Conservation (phyloP, 2,888 invertebrate genomes). For the Netelia melanura region DNA sequence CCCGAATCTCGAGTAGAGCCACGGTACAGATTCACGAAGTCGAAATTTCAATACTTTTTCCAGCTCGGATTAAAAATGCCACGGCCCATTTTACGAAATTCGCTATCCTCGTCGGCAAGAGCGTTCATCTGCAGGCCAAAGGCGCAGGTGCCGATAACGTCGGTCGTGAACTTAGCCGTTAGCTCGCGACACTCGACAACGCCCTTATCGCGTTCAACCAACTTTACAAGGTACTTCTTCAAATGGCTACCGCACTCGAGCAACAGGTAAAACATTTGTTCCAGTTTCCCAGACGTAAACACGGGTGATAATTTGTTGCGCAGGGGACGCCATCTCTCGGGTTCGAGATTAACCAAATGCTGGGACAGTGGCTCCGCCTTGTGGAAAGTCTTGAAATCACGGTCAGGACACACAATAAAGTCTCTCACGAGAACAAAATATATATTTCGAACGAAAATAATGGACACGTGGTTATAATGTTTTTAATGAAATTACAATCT, state of each 20-base stretch:
- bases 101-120: constrained; percentile 80
- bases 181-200: constrained; percentile 79
- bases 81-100: constrained; percentile 82
- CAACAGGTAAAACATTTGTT: constrained; percentile 84
- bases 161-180: constrained; percentile 84
- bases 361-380: constrained; percentile 80
- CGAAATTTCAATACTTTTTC: constrained; percentile 68
- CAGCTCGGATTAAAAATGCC: constrained; percentile 74
- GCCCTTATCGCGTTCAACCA: constrained; percentile 63
- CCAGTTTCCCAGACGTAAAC: constrained; percentile 86
- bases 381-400: constrained; percentile 66
- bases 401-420: constrained; percentile 73
- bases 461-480: too few species aligned
- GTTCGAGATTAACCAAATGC: constrained; percentile 82
- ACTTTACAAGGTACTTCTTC: constrained; percentile 74
- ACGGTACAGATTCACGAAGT: constrained; percentile 69
- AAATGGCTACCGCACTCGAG: constrained; percentile 81
- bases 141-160: constrained; percentile 84
- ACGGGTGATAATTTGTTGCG: constrained; percentile 84
- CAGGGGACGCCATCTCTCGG: constrained; percentile 84
- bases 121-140: constrained; percentile 85
- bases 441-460: too few species aligned
- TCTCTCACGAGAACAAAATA: constrained; percentile 72
- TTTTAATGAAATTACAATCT: too few species aligned
- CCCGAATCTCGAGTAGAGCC: constrained; percentile 67